These are phyloP conservation scores for Oreohelix idahoensis DNA, from an alignment of 1,140 invertebrate genomes.

Conservation along the genomic window DNA sequence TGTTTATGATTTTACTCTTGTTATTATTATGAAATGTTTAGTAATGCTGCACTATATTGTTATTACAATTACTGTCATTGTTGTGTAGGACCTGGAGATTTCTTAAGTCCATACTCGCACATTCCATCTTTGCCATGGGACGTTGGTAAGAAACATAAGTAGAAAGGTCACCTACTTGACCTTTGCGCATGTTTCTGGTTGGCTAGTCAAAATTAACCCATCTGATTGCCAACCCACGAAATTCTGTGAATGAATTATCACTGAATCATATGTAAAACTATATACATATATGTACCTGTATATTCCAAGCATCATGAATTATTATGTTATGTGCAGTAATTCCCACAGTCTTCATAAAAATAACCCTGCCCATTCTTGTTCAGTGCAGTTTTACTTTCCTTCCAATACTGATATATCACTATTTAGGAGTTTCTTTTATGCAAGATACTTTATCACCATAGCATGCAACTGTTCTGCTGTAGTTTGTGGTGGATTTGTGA, in stretches of 20 bases:
- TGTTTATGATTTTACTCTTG: no score
- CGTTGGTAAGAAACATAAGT: slow-evolving; percentile 17
- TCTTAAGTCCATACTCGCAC: slow-evolving; percentile 30
- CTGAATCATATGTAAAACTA: neutral
- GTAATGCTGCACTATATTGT: neutral
- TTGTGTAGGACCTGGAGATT: slow-evolving; percentile 10
- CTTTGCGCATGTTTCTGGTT: slow-evolving; percentile 16
- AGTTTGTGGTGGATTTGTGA: no score
- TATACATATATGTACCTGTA: neutral
- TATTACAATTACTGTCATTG: neutral
- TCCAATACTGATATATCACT: no score
- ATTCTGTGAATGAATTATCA: neutral
- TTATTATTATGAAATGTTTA: neutral
- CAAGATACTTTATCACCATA: no score
- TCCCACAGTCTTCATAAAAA: no score
- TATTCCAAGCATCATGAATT: neutral
- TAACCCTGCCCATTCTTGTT: no score
- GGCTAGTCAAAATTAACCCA: neutral
- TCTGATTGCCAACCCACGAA: neutral
- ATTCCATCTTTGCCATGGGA: slow-evolving; percentile 26
- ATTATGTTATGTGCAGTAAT: neutral
- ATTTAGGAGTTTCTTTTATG: no score
- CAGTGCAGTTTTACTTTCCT: no score
- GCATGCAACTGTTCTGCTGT: no score
- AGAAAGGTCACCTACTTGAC: neutral